phyloP scores from a whole-genome alignment of 2,113 vertebrate genomes.

The Siniperca knerii region DNA sequence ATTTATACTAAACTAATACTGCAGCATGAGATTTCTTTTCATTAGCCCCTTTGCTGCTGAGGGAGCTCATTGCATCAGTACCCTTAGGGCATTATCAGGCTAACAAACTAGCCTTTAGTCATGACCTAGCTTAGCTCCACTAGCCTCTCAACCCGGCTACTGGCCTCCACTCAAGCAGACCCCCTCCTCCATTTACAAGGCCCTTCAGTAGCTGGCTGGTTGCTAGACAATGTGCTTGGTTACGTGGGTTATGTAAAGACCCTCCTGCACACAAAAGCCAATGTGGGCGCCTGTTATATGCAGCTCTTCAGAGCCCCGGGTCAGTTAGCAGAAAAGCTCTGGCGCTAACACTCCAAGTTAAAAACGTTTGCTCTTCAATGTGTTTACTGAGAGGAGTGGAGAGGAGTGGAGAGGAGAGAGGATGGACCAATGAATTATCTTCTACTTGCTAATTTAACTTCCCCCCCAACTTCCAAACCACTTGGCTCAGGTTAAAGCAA shows the following conservation, averaged over 20 bases:
- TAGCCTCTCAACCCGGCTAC: constrained; percentile 69
- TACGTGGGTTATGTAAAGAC: constrained; percentile 88
- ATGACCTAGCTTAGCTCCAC: constrained; percentile 63
- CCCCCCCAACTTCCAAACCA: constrained; percentile 44
- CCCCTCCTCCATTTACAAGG: constrained; percentile 81
- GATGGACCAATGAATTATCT: constrained; percentile 71
- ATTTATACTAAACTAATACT: background rate
- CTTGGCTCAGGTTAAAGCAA: constrained; percentile 77
- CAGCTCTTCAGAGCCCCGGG: constrained; percentile 82
- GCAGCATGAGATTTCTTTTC: constrained; percentile 3
- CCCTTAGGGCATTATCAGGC: constrained; percentile 67
- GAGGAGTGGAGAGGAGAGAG: constrained; percentile 37
- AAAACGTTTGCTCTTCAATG: constrained; percentile 79
- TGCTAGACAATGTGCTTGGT: constrained; percentile 88
- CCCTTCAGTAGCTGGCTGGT: constrained; percentile 80
- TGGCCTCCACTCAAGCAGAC: constrained; percentile 77
- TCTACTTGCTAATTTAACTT: constrained; percentile 56
- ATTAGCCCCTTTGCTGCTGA: background rate
- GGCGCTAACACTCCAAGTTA: constrained; percentile 81
- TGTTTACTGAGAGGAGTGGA: constrained; percentile 73
- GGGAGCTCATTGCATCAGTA: constrained; percentile 58
- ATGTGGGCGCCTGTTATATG: constrained; percentile 82
- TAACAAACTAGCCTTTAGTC: constrained; percentile 73
- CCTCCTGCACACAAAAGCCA: constrained; percentile 87
- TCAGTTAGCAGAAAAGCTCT: constrained; percentile 84